phyloP scores from a whole-genome alignment of 2,797 vertebrate genomes.

The Peromyscus attwateri region DNA sequence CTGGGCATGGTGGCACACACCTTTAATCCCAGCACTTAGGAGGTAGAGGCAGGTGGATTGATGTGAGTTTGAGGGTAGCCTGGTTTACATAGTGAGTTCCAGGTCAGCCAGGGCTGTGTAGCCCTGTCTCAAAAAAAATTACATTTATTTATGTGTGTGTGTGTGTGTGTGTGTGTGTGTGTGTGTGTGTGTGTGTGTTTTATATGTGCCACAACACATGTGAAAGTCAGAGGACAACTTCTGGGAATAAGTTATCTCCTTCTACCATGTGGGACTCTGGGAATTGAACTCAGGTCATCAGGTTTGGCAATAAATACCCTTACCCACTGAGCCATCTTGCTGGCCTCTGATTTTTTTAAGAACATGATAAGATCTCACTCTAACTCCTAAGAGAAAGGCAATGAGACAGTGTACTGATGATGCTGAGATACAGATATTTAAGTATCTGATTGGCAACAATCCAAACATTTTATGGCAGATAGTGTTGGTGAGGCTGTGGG shows the following conservation, averaged over 20 bases:
- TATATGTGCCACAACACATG: not conserved
- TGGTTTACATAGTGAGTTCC: not conserved
- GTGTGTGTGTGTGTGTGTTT: not conserved
- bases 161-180: not conserved
- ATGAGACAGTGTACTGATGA: conserved; percentile 29
- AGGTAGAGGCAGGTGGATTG: not conserved
- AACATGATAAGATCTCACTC: conserved; percentile 38
- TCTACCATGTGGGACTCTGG: not conserved
- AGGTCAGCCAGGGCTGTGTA: not conserved
- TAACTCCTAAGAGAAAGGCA: conserved; percentile 5
- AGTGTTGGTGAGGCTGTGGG: not conserved
- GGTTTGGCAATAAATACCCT: not conserved
- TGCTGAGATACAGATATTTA: not conserved
- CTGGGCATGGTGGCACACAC: not conserved
- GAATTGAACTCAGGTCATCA: not conserved
- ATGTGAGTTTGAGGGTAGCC: not conserved
- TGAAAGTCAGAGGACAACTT: not conserved
- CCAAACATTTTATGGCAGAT: conserved; percentile 27
- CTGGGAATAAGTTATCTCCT: not conserved
- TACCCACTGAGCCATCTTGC: not conserved
- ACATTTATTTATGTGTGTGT: not conserved
- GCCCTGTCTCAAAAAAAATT: not conserved
- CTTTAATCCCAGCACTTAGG: not conserved
- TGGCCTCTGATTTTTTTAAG: conserved; percentile 9
- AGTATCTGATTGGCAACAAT: conserved; percentile 39